These are phyloP conservation scores for Agapornis canus DNA, from an alignment of 2,797 vertebrate species.

Conservation along the genomic window DNA sequence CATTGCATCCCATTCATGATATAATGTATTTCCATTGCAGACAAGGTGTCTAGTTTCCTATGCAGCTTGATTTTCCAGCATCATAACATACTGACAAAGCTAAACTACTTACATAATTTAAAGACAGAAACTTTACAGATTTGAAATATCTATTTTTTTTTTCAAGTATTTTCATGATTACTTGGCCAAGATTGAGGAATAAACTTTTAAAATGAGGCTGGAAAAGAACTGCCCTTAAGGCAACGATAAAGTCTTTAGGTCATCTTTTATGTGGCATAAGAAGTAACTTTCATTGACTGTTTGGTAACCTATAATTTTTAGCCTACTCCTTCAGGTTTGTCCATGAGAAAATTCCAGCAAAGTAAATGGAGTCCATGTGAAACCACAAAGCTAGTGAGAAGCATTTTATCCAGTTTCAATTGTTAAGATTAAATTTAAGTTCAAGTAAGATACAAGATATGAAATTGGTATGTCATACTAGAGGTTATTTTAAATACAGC, in stretches of 20 bases:
- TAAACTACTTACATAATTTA: background rate
- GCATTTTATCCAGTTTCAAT: background rate
- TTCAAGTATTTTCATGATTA: background rate
- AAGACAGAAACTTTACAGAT: background rate
- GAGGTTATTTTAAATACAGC: background rate
- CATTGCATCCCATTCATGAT: background rate
- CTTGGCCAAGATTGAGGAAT: background rate
- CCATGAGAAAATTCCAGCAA: background rate
- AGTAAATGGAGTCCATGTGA: background rate
- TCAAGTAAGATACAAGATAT: background rate
- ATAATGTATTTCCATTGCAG: background rate
- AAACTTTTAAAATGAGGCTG: background rate
- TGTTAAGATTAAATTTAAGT: background rate
- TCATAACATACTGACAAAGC: background rate
- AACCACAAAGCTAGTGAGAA: background rate
- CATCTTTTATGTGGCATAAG: background rate
- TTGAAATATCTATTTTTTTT: background rate
- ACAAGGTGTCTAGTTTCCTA: background rate
- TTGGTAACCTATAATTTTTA: background rate
- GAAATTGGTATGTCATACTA: background rate
- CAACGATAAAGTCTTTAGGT: background rate
- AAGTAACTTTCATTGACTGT: background rate
- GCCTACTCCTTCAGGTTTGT: background rate
- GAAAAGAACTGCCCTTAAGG: background rate
- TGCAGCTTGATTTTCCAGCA: background rate